Evolutionary conservation across 2,888 invertebrate species (phyloP), one percentile per base, ranked within the genome.

Genomic region (Phaonia tiefii): DNA sequence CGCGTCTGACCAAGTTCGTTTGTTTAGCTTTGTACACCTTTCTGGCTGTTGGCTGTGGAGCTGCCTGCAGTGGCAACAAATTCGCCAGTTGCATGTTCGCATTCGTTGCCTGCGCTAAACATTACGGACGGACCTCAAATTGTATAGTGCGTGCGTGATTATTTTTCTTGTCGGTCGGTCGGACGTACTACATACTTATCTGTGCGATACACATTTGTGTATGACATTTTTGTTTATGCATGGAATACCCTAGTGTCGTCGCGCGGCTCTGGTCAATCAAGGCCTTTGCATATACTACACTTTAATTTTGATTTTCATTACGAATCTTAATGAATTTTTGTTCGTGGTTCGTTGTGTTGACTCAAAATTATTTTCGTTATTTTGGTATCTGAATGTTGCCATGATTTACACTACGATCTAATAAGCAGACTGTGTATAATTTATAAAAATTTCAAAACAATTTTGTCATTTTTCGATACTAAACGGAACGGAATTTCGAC

Each of bases 11-110:
- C 63, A 69, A 46, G 22, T 46, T 60, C 25, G 67, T 13, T 71
- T 56, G 46, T 63, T 76, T 75, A 71, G 67, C 56, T 63, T 13
- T 72, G 72, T 54, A 46, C 46, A 66, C 67, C 60, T 20, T 22
- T 15, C 60, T 51, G 17, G 8, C 58, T 58, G 58, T 66, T 49
- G 17, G 73, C 22, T 76, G 56, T 56, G 51, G 67, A 63, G 73
- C 73, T 69, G 70, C 72, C 71, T 65, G 54, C 65, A 69, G 49
- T 63, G 37, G 25, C 42, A 22, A 70, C 54, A 65, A 26, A 65
- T 76, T 67, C 51, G 69, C 75, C 75, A 81, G 77, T 81, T 81
- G 39, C 72, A 56, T 11, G 67, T 39, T 72, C 75, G 75, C 72
- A 54, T 63, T 78, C 75, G 81, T 72, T 60, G 71, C 54, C 60